These are phyloP conservation scores for Rhynchophorus ferrugineus DNA, from an alignment of 1,140 invertebrate genomes.

Conservation along the genomic window DNA sequence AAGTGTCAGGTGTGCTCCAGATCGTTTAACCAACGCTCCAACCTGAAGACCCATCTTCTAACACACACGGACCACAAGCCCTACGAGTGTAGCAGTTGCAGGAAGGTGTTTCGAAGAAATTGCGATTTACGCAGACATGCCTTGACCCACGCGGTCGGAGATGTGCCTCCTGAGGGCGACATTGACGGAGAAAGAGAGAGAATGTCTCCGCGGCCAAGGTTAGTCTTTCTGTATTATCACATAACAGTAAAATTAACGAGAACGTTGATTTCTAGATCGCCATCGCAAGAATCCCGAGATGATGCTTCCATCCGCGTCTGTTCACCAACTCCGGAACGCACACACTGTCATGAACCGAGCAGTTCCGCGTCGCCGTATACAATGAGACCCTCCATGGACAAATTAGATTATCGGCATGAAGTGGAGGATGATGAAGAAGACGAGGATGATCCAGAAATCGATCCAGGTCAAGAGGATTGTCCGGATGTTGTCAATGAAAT, in stretches of 20 bases:
- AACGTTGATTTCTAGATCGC: slow-evolving; percentile 39
- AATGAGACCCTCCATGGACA: slow-evolving; percentile 50
- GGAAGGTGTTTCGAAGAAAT: slow-evolving; percentile 78
- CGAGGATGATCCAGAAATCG: slow-evolving; percentile 44
- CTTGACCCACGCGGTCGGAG: slow-evolving; percentile 75
- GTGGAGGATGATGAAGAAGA: slow-evolving; percentile 25
- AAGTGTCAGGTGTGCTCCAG: slow-evolving; percentile 84
- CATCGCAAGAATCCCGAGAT: slow-evolving; percentile 35
- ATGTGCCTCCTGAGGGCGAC: slow-evolving; percentile 59
- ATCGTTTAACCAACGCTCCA: slow-evolving; percentile 85
- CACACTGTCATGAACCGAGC: slow-evolving; percentile 55
- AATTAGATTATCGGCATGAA: slow-evolving; percentile 32
- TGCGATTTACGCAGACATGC: slow-evolving; percentile 79
- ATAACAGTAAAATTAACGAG: neutral
- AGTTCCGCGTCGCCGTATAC: slow-evolving; percentile 54
- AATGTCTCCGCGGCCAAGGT: slow-evolving; percentile 21
- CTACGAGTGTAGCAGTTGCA: slow-evolving; percentile 85
- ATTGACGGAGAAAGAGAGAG: slow-evolving; percentile 12
- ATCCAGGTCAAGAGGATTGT: slow-evolving; percentile 47
- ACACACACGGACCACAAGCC: slow-evolving; percentile 94
- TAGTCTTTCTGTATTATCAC: neutral
- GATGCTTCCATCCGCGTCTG: slow-evolving; percentile 36
- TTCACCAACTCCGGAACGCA: slow-evolving; percentile 45
- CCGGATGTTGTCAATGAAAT: slow-evolving; percentile 40
- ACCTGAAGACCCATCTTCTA: slow-evolving; percentile 87